Evolutionary conservation across 2,888 invertebrate species (phyloP).

Genomic region (Perizoma affinitatum): DNA sequence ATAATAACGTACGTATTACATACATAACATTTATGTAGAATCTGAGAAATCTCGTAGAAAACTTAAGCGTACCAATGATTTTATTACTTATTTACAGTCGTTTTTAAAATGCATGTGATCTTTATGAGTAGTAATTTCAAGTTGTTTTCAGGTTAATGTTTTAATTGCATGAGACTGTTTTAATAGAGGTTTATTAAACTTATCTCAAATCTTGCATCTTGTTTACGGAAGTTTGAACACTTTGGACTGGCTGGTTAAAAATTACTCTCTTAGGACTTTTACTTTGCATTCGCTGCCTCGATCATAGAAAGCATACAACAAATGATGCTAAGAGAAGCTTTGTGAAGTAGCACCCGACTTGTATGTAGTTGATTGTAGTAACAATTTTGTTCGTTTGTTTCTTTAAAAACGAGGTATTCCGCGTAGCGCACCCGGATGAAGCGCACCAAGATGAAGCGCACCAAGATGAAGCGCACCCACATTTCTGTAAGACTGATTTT

Average conservation of each 20-base stretch:
- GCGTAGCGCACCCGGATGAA: too few relatives aligned
- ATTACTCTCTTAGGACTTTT: background rate
- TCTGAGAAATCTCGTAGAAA: conserved; percentile 43
- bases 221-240: conserved; percentile 27
- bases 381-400: too few relatives aligned
- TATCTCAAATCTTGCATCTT: conserved; percentile 24
- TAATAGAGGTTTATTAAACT: conserved; percentile 39
- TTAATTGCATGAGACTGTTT: conserved; percentile 41
- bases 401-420: too few relatives aligned
- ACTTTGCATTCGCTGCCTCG: too few relatives aligned
- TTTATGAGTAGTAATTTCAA: conserved; percentile 46
- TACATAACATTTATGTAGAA: conserved; percentile 43
- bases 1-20: conserved; percentile 32
- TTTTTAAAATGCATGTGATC: conserved; percentile 42
- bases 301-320: too few relatives aligned
- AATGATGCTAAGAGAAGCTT: too few relatives aligned
- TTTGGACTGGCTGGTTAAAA: background rate
- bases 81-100: conserved; percentile 41
- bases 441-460: too few relatives aligned
- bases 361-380: too few relatives aligned
- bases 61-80: conserved; percentile 38
- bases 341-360: too few relatives aligned
- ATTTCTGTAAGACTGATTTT: too few relatives aligned
- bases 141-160: conserved; percentile 55
- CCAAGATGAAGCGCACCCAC: too few relatives aligned